Evolutionary conservation across 2,888 invertebrate genomes (phyloP).

Genomic region (Apoda limacodes): DNA sequence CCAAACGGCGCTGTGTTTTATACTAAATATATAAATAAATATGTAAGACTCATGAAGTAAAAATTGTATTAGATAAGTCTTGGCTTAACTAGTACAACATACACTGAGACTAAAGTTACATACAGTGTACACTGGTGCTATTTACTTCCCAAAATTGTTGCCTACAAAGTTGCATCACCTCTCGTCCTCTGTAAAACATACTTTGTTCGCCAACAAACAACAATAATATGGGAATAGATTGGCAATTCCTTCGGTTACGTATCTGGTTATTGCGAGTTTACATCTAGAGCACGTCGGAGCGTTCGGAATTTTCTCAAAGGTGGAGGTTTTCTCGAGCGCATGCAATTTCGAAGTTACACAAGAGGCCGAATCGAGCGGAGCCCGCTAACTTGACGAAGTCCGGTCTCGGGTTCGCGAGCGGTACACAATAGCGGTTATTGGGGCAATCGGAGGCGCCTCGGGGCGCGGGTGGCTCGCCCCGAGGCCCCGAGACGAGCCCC

Average conservation of each 20-base stretch:
- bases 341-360: slow-evolving; percentile 55
- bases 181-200: no score
- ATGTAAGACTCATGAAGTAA: no score
- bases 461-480: slow-evolving; percentile 27
- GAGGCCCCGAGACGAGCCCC: slow-evolving; percentile 42
- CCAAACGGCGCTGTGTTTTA: no score
- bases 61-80: no score
- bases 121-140: no score
- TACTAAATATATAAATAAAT: no score
- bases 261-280: slow-evolving; percentile 47
- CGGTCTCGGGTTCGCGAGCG: slow-evolving; percentile 20
- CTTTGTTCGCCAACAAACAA: no score
- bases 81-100: no score
- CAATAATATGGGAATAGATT: slow-evolving; percentile 39
- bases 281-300: slow-evolving; percentile 43
- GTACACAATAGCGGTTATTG: slow-evolving; percentile 58
- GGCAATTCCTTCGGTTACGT: slow-evolving; percentile 43
- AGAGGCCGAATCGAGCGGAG: slow-evolving; percentile 30
- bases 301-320: slow-evolving; percentile 55
- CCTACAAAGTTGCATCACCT: no score
- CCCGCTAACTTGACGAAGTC: slow-evolving; percentile 22
- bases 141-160: no score
- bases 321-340: slow-evolving; percentile 52
- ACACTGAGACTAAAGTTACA: no score
- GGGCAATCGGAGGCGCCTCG: slow-evolving; percentile 46